Evolutionary conservation across 2,888 invertebrate genomes (phyloP).

Genomic region (Cantharis rufa): DNA sequence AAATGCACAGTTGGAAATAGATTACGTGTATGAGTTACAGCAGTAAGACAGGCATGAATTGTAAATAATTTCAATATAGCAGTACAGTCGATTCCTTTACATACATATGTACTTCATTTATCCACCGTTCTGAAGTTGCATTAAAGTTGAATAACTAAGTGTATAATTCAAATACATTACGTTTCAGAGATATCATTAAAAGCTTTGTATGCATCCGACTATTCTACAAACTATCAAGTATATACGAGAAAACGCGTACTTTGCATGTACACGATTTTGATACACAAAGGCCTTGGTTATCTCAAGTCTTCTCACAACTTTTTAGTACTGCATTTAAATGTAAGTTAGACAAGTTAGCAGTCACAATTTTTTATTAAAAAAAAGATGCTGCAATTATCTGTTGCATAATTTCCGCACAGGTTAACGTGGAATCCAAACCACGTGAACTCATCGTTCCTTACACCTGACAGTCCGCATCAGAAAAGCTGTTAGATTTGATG

Average conservation of each 20-base stretch:
- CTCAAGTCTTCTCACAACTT: background rate
- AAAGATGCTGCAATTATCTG: too few species aligned
- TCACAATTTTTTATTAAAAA: too few species aligned
- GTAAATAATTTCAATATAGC: background rate
- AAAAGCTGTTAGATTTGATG: too few species aligned
- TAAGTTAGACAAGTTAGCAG: background rate
- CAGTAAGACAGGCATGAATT: background rate
- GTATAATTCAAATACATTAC: background rate
- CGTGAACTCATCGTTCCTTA: too few species aligned
- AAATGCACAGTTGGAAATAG: background rate
- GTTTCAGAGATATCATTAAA: background rate
- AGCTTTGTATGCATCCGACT: background rate
- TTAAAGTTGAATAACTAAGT: background rate
- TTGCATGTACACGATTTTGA: background rate
- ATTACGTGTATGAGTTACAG: background rate
- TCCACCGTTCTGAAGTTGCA: background rate
- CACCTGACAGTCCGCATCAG: too few species aligned
- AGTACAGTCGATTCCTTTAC: background rate
- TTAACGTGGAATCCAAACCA: too few species aligned
- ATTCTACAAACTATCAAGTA: background rate
- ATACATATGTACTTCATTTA: too few species aligned
- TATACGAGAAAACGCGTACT: background rate
- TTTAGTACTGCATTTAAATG: background rate
- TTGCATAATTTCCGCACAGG: too few species aligned
- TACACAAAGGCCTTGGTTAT: background rate